Base-by-base conservation (phyloP, 2,797 vertebrate genomes). In the Pangasius macronema region DNA sequence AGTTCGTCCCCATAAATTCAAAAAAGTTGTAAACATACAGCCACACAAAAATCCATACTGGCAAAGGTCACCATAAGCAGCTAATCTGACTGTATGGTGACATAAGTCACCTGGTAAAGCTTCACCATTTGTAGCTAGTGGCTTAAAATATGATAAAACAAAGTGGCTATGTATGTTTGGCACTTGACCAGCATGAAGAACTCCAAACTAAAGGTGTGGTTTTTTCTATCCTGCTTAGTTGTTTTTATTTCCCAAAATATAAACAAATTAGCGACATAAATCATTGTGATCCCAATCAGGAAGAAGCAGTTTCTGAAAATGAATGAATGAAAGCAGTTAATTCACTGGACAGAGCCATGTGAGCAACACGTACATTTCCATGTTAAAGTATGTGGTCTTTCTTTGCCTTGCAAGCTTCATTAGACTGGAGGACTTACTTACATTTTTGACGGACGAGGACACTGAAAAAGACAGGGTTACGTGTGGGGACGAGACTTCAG, bases 161-260 rank as follows among this genome's bases (percentile, higher is more conserved):
- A 18, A 77, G 67, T 70, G 2, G 70, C 42, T 24, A 72, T 51
- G 27, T 49, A 30, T 53, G 27, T 13, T 49, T 33, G 1, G 20
- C 0, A 16, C 76, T 36, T 57, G 13, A 55, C 46, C 51, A 55
- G 75, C 2, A 16, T 76, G 70, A 42, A 24, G 30, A 5, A 75
- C 46, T 70, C 46, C 3, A 27, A 72, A 42, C 51, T 57, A 59
- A 59, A 81, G 10, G 36, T 16, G 33, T 39, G 57, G 1, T 49
- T 75, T 22, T 46, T 46, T 46, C 39, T 6, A 49, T 14, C 24
- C 24, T 10, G 14, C 18, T 5, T 14, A 49, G 10, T 7, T 22
- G n/a, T 30, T 53, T 79, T 30, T 57, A 39, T 39, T 80, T 82
- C 16, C 57, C 80, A 57, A 80, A 80, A 59, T 59, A 30, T 49